Conservation (phyloP, 35 echinoderm and acorn worm species). For the Ophioderma brevispina region DNA sequence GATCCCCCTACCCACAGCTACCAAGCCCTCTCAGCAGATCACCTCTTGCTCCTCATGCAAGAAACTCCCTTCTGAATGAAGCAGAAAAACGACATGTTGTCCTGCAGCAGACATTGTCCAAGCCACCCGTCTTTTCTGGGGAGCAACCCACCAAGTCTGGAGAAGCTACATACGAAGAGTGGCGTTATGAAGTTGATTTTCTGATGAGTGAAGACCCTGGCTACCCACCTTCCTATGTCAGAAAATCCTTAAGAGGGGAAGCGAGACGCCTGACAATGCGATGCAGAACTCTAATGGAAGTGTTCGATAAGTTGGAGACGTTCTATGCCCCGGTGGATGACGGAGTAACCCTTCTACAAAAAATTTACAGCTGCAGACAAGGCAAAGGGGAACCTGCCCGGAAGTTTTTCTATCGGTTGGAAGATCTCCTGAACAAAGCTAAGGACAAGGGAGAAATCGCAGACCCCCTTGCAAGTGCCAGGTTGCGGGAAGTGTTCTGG, state of each 20-base stretch:
- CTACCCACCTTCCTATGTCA: slow-evolving; percentile 1
- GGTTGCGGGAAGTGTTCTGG: slow-evolving; percentile 21
- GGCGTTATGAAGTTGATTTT: background rate
- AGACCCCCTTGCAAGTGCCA: background rate
- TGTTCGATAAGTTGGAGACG: background rate
- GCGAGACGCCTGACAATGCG: background rate
- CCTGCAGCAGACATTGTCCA: slow-evolving; percentile 10
- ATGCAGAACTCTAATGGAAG: background rate
- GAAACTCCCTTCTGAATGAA: no score
- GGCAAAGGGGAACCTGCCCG: background rate
- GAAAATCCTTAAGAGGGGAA: slow-evolving; percentile 21
- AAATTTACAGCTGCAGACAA: slow-evolving; percentile 5
- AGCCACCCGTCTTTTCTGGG: slow-evolving; percentile 10
- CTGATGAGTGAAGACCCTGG: background rate
- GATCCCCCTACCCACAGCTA: no score
- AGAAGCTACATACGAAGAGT: background rate
- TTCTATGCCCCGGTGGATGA: background rate
- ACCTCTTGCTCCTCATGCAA: no score
- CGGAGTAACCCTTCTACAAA: background rate
- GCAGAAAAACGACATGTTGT: background rate
- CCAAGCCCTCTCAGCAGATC: no score
- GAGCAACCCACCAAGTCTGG: background rate
- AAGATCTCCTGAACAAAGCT: slow-evolving; percentile 14
- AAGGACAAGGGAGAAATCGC: slow-evolving; percentile 5
- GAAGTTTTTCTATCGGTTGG: background rate